A percentile compares a stretch with the other conserved stretches of the same genome.
Conservation (phyloP, 2,113 vertebrate species). For the Caretta caretta region DNA sequence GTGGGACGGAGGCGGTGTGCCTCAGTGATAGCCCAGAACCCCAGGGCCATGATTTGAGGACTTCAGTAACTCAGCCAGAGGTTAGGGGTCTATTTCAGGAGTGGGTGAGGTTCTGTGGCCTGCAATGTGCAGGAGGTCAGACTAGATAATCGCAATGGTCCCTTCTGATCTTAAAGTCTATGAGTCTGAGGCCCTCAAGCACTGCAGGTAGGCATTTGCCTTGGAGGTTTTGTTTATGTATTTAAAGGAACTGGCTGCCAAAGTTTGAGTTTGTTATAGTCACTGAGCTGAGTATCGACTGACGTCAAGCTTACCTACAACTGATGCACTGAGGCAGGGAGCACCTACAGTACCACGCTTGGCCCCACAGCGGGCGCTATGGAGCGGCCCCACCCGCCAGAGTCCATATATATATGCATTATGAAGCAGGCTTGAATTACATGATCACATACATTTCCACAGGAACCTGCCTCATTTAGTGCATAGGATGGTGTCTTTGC, state of each 20-base stretch:
- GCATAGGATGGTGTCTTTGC: background rate
- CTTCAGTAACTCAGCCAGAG: no score
- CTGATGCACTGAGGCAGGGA: background rate
- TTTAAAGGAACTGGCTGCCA: background rate
- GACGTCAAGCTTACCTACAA: background rate
- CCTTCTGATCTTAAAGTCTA: no score
- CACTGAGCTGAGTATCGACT: background rate
- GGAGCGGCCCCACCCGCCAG: background rate
- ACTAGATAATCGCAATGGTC: no score
- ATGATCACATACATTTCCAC: background rate
- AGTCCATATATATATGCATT: rapidly evolving
- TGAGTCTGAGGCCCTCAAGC: background rate
- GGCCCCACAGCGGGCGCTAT: background rate
- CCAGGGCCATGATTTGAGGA: background rate
- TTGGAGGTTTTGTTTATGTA: background rate
- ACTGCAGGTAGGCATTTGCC: background rate
- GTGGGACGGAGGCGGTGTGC: background rate
- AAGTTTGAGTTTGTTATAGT: background rate
- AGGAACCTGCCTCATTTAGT: background rate
- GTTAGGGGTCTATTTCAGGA: no score
- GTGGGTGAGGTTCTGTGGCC: no score
- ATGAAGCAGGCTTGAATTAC: background rate
- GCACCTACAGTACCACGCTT: background rate
- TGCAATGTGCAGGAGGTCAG: no score
- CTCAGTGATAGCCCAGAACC: background rate